Evolutionary conservation across 1,140 invertebrate genomes (phyloP).

Genomic region (Drosophila kurseongensis): DNA sequence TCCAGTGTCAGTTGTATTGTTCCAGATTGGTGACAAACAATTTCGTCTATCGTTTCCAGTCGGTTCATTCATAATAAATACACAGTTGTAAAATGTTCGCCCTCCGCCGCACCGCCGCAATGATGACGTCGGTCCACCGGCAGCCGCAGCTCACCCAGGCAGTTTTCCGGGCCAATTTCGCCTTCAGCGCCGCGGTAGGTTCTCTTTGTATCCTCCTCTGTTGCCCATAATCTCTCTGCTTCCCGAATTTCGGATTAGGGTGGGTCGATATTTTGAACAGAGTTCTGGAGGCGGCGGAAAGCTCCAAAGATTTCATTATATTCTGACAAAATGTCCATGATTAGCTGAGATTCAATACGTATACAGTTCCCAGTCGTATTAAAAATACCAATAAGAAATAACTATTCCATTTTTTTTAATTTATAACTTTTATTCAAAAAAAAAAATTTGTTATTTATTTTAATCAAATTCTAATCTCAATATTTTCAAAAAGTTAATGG

Average conservation of each 20-base stretch:
- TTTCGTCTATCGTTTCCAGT: constrained; percentile 38
- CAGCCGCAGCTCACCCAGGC: constrained; percentile 22
- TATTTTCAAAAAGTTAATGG: no score
- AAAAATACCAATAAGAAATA: no score
- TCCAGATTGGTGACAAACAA: constrained; percentile 28
- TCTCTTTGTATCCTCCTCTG: constrained; percentile 2
- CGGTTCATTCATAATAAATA: constrained; percentile 45
- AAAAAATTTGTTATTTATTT: no score
- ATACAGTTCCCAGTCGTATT: no score
- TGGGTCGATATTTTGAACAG: constrained; percentile 3
- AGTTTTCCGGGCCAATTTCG: constrained; percentile 60
- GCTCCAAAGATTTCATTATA: no score
- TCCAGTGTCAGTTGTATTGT: constrained; percentile 39
- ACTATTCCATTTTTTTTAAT: no score
- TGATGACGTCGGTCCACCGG: constrained; percentile 43
- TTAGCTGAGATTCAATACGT: no score
- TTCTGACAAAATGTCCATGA: no score
- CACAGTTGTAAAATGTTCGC: constrained; percentile 56
- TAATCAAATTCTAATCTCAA: no score
- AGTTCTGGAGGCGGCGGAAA: no score
- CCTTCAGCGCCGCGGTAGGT: constrained; percentile 62
- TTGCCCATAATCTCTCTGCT: not conserved
- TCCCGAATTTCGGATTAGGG: constrained; percentile 1
- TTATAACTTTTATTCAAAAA: no score
- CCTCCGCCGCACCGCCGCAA: constrained; percentile 49